A percentile compares a stretch with the other conserved stretches of the same genome.
phyloP scores from a whole-genome alignment of 2,113 vertebrate genomes.

The Phoxinus phoxinus region DNA sequence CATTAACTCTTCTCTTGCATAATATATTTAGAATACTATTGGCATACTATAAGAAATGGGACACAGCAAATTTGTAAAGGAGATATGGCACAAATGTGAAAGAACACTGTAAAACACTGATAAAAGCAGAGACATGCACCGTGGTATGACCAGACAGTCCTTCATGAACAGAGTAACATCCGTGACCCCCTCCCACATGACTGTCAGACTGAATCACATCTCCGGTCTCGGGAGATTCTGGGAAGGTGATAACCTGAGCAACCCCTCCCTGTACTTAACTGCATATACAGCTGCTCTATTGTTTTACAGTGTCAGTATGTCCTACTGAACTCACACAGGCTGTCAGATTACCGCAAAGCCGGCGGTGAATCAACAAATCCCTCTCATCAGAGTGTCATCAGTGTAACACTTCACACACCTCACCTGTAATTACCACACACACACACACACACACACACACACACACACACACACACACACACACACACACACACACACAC shows the following conservation, averaged over 20 bases:
- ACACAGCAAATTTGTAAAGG: not conserved
- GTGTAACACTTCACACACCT: constrained; percentile 9
- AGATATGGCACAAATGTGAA: not conserved
- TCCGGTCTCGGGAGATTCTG: constrained; percentile 1
- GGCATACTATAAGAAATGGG: not conserved
- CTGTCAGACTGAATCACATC: constrained; percentile 16
- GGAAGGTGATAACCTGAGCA: constrained; percentile 10
- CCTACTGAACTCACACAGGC: not conserved
- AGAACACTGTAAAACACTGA: not conserved
- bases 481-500: too few species aligned
- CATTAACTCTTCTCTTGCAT: not conserved
- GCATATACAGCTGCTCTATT: constrained; percentile 13
- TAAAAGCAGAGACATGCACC: not conserved
- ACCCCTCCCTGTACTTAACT: not conserved
- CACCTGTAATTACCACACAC: constrained; percentile 34
- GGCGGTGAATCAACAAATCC: constrained; percentile 28
- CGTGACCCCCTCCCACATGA: not conserved
- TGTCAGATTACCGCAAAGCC: constrained; percentile 17
- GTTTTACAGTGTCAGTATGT: constrained; percentile 17
- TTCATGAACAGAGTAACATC: not conserved
- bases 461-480: too few species aligned
- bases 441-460: not conserved
- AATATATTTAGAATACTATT: not conserved
- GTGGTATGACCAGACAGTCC: not conserved
- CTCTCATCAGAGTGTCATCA: constrained; percentile 31